Percentiles rank a stretch among this genome's conserved stretches.
phyloP scores from a whole-genome alignment of 2,888 invertebrate genomes.

The Andrena flavipes region DNA sequence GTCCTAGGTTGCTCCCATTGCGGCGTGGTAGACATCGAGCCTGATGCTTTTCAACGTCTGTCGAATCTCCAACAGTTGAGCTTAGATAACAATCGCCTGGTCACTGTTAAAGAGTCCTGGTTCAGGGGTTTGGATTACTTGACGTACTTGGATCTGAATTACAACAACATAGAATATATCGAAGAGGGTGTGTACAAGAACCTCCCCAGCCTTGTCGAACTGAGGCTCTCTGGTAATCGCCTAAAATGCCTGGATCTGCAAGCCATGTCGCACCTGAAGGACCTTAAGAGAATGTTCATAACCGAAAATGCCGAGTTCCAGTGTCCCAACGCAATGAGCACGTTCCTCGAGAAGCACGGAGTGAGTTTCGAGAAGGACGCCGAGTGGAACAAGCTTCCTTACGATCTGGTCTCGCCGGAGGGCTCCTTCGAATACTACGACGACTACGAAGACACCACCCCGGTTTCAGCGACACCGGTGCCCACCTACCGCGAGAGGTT shows the following conservation, averaged over 20 bases:
- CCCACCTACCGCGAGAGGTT: slow-evolving; percentile 28
- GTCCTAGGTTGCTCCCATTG: slow-evolving; percentile 80
- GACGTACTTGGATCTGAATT: slow-evolving; percentile 80
- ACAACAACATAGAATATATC: slow-evolving; percentile 77
- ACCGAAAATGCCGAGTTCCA: slow-evolving; percentile 78
- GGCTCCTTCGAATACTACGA: neutral
- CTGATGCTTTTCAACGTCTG: slow-evolving; percentile 75
- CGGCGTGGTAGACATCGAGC: slow-evolving; percentile 77
- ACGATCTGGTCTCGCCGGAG: slow-evolving; percentile 59
- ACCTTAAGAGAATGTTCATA: slow-evolving; percentile 76
- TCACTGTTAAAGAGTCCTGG: slow-evolving; percentile 75
- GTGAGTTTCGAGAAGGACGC: slow-evolving; percentile 77
- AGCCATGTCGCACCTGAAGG: slow-evolving; percentile 70
- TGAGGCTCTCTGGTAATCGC: slow-evolving; percentile 81
- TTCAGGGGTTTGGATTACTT: slow-evolving; percentile 74
- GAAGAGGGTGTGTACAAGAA: slow-evolving; percentile 78
- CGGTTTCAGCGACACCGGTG: neutral
- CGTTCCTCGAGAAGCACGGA: slow-evolving; percentile 69
- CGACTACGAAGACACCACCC: neutral
- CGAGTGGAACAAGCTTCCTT: slow-evolving; percentile 70
- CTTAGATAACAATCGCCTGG: slow-evolving; percentile 77
- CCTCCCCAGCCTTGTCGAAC: slow-evolving; percentile 76
- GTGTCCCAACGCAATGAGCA: slow-evolving; percentile 77
- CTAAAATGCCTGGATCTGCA: slow-evolving; percentile 78
- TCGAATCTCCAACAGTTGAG: slow-evolving; percentile 79